phyloP scores from a whole-genome alignment of 2,797 vertebrate species.

The Picus viridis region DNA sequence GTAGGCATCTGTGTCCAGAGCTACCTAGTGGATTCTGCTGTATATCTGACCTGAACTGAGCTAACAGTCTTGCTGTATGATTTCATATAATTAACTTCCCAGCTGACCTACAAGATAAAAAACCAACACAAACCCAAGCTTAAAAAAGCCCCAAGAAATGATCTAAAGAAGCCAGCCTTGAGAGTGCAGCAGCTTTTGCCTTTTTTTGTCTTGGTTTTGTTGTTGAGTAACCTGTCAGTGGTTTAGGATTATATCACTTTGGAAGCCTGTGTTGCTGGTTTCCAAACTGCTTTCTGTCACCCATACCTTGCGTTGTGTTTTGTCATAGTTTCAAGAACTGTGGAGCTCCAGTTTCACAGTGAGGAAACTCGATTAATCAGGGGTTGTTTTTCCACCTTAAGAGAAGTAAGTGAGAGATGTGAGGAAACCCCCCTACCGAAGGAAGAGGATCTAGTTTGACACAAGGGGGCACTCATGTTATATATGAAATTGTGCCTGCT shows the following conservation, averaged over 20 bases:
- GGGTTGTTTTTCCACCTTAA: neutral
- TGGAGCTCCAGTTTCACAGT: neutral
- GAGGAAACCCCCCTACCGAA: neutral
- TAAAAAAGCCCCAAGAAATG: neutral
- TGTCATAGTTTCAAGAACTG: neutral
- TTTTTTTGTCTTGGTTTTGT: neutral
- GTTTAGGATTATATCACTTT: neutral
- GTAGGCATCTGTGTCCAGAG: neutral
- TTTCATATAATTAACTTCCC: neutral
- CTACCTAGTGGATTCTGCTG: neutral
- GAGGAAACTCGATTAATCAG: neutral
- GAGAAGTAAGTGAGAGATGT: neutral
- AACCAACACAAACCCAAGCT: no score
- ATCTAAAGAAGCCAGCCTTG: neutral
- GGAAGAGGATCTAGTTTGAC: neutral
- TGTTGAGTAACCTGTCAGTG: neutral
- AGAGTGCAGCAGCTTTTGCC: neutral
- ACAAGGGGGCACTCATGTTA: constrained; percentile 71
- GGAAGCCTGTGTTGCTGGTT: neutral
- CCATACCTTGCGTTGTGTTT: neutral
- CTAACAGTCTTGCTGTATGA: neutral
- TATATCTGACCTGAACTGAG: neutral
- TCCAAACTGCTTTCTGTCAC: neutral
- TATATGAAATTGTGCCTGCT: neutral
- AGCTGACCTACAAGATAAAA: neutral